Base-by-base conservation (phyloP, 2,797 vertebrate genomes). In the Hydrocynus forskahlii region DNA sequence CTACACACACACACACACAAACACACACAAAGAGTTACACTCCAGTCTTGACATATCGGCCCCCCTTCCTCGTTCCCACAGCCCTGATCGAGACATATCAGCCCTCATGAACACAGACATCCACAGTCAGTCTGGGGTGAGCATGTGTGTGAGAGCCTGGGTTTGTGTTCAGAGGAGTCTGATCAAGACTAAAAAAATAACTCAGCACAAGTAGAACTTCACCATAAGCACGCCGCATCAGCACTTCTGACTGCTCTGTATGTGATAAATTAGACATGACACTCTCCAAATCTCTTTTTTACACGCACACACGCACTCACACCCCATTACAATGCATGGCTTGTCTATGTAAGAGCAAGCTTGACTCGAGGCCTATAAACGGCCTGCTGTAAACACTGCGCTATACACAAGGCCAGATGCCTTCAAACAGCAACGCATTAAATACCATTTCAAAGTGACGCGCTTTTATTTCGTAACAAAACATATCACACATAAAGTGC, bases 181-280 rank as follows among this genome's bases (percentile, higher is more conserved):
- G 71, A 80, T 67, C 35, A 62, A 74, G 48, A 21, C 48, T 54
- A 85, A 90, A 70, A 91, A 87, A 85, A 85, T 70, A 23, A 80
- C 50, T 78, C 64, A 80, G 54, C 85, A 86, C 82, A 76, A 83
- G 72, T 50, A 83, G 76, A 86, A 87, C 87, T 89, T 87, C 83
- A 86, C 86, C 81, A 88, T 89, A 88, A 93, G 88, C 90, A 91
- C 80, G 89, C 86, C 72, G 89, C 90, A 93, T 92, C 90, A 93
- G 92, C 90, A 91, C 88, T 91, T 91, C 87, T 83, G 86, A 89
- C 89, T 90, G 84, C 83, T 82, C 90, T 89, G 89, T 91, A 90
- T 91, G 89, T 92, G 93, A 94, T 90, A 91, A 93, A 94, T 94
- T 91, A 92, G 91, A 93, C 91, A 92, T 92, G 92, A 94, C 94